phyloP scores from a whole-genome alignment of 2,888 invertebrate genomes.

The Drosophila percnosoma region DNA sequence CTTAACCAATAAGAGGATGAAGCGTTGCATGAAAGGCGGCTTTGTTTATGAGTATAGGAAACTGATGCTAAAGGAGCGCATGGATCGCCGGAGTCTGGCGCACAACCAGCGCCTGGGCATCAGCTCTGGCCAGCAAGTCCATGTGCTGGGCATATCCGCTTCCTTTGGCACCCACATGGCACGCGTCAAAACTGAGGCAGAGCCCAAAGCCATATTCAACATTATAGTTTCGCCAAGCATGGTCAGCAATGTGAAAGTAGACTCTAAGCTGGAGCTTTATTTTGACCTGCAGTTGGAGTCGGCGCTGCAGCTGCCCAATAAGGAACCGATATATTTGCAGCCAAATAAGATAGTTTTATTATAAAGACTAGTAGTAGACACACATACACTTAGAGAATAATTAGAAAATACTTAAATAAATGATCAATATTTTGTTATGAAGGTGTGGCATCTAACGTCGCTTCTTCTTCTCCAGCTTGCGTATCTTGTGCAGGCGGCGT shows the following conservation, averaged over 20 bases:
- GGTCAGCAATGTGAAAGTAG: neutral
- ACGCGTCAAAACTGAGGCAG: slow-evolving; percentile 18
- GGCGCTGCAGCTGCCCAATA: slow-evolving; percentile 27
- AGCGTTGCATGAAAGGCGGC: slow-evolving; percentile 39
- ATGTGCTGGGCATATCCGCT: slow-evolving; percentile 25
- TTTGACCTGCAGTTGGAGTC: slow-evolving; percentile 24
- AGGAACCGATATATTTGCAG: slow-evolving; percentile 41
- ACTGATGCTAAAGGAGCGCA: slow-evolving; percentile 32
- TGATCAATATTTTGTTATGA: neutral
- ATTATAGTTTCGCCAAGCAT: slow-evolving; percentile 28
- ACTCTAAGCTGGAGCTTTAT: slow-evolving; percentile 33
- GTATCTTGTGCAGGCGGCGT: slow-evolving; percentile 82
- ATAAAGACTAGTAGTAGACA: slow-evolving; percentile 22
- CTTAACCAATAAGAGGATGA: neutral
- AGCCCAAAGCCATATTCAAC: slow-evolving; percentile 20
- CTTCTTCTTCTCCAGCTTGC: slow-evolving; percentile 83
- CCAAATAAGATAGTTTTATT: slow-evolving; percentile 58
- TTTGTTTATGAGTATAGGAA: slow-evolving; percentile 36
- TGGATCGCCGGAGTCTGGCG: slow-evolving; percentile 44
- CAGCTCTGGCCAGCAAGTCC: slow-evolving; percentile 8
- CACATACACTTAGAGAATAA: slow-evolving; percentile 19
- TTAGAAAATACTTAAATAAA: slow-evolving; percentile 27
- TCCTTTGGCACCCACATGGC: slow-evolving; percentile 48
- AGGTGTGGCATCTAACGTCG: slow-evolving; percentile 69
- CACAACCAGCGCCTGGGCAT: slow-evolving; percentile 49